Percentiles rank a stretch among this genome's conserved stretches.
Conservation (phyloP, 2,797 vertebrate species). For the Aphelocoma californica region DNA sequence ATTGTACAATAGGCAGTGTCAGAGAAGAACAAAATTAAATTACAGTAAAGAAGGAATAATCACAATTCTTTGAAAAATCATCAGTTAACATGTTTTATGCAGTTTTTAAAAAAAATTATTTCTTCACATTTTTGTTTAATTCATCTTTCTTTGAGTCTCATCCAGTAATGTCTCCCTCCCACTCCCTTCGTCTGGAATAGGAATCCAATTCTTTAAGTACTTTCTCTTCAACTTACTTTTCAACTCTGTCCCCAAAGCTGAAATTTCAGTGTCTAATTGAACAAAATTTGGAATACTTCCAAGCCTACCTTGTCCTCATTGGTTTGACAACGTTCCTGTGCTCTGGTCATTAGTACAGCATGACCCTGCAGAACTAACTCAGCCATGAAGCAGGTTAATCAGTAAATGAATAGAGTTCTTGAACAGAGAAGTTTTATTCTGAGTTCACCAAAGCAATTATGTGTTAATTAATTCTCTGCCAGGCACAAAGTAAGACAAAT, state of each 20-base stretch:
- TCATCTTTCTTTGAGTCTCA: background rate
- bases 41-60: background rate
- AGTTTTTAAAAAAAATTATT: background rate
- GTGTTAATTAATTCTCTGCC: slow-evolving; percentile 65
- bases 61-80: background rate
- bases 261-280: slow-evolving; percentile 63
- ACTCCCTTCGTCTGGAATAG: background rate
- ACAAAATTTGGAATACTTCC: slow-evolving; percentile 51
- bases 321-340: slow-evolving; percentile 47
- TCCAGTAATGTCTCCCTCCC: background rate
- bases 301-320: slow-evolving; percentile 46
- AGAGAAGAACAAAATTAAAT: background rate
- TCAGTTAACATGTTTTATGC: background rate
- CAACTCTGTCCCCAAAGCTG: slow-evolving; percentile 41
- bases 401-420: slow-evolving; percentile 66
- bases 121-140: background rate
- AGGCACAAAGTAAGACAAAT: slow-evolving; percentile 65
- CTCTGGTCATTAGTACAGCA: slow-evolving; percentile 59
- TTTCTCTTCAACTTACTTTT: slow-evolving; percentile 39
- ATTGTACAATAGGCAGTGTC: background rate
- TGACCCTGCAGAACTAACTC: slow-evolving; percentile 64
- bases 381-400: slow-evolving; percentile 73
- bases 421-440: slow-evolving; percentile 56
- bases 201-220: background rate
- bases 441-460: slow-evolving; percentile 61